A percentile compares a stretch with the other conserved stretches of the same genome.
phyloP scores from a whole-genome alignment of 30 jellyfish, hydroid and myxozoan genomes.

The Cassiopea andromeda region DNA sequence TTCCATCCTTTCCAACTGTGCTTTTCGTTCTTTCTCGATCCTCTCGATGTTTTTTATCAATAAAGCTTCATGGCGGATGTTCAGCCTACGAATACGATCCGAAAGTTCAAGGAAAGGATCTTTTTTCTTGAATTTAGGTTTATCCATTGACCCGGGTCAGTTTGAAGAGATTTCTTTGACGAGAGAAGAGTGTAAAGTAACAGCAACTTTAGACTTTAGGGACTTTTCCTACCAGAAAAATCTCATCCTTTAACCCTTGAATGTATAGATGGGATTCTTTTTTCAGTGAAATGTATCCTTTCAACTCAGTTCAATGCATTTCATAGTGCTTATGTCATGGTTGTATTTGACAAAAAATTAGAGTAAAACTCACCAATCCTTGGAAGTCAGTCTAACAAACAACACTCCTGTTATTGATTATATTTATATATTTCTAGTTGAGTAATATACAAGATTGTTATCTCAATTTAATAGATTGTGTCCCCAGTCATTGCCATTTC shows the following conservation, averaged over 20 bases:
- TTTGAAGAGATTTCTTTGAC: neutral
- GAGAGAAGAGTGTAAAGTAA: neutral
- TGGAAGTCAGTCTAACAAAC: neutral
- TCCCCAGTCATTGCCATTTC: no score
- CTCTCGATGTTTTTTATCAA: conserved; percentile 38
- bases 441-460: no score
- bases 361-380: neutral
- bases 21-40: conserved; percentile 32
- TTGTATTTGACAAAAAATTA: neutral
- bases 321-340: neutral
- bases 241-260: no score
- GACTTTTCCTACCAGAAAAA: no score
- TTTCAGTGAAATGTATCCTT: neutral
- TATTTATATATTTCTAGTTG: no score
- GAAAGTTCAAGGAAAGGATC: conserved; percentile 50
- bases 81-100: conserved; percentile 61
- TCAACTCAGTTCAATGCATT: no score
- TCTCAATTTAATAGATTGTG: no score
- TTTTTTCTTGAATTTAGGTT: conserved; percentile 7
- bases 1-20: conserved; percentile 28
- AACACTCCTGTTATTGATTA: neutral
- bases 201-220: no score
- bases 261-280: neutral
- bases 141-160: neutral
- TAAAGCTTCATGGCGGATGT: conserved; percentile 64